Base-by-base conservation (phyloP, 2,113 vertebrate species). In the Actinemys pallida region DNA sequence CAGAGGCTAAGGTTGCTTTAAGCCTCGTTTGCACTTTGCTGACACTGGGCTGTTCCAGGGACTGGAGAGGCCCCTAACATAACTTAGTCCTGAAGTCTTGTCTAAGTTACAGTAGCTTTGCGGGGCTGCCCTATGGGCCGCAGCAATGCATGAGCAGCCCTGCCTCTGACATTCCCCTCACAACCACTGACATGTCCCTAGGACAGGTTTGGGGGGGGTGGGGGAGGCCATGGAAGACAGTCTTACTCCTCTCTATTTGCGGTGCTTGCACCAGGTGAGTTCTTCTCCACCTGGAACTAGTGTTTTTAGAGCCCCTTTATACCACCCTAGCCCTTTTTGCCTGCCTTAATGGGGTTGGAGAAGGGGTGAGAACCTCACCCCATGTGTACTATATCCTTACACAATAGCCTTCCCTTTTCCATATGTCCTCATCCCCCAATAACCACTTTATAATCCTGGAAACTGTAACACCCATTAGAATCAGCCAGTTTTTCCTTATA, bases 391-490 rank as follows among this genome's bases (percentile, higher is more conserved):
- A 62, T 88, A 91, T 93, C 59, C 10, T 42, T 42, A 39, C 69
- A 59, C 83, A 94, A 82, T 80, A 84, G 81, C 20, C 57, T 20
- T 81, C n/a, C 31, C 50, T n/a, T 31, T 39, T 42, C n/a, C 52
- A 56, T 82, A 14, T 27, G n/a, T 82, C n/a, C n/a, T 82, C 20
- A 83, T 95, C 8, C 59, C 81, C 56, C 76, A 88, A 19, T 89
- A 92, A 92, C 24, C 39, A 62, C 35, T 76, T 90, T 92, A 89
- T 94, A 92, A 95, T 89, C 95, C 69, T 86, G 87, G 82, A 50
- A 84, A 53, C 72, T 81, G n/a, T 72, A 72, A 39, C 39, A 72
- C 69, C 8, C 20, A 62, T 72, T 72, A 72, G 69, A n/a, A 72
- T 72, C 69, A 72, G n/a, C 10, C 12, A 14, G 12, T 62, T 62